A percentile compares a stretch with the other conserved stretches of the same genome.
These are phyloP conservation scores for Chiridota heheva DNA, from an alignment of 35 echinoderm and acorn worm species.

Conservation along the genomic window DNA sequence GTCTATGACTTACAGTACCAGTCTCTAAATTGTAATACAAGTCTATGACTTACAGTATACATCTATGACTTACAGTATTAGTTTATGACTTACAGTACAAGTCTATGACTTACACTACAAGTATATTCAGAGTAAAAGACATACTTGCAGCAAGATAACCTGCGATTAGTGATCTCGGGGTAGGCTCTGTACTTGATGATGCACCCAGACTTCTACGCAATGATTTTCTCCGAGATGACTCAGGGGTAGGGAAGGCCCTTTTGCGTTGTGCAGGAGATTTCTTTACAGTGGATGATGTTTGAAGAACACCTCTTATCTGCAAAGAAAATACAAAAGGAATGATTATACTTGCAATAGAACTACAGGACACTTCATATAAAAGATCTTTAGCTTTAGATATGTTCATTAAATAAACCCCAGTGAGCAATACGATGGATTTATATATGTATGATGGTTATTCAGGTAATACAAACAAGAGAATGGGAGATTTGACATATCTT, in stretches of 20 bases:
- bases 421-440: not conserved
- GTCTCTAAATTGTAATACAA: too few species aligned
- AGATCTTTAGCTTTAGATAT: not conserved
- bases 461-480: too few species aligned
- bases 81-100: too few species aligned
- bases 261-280: slow-evolving; percentile 1
- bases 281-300: slow-evolving; percentile 33
- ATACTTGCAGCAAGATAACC: slow-evolving; percentile 24
- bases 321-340: not conserved
- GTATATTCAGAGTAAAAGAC: not conserved
- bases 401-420: not conserved
- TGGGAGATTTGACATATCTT: too few species aligned
- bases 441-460: too few species aligned
- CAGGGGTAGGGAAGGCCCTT: slow-evolving; percentile 9
- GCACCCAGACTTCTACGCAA: not conserved
- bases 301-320: slow-evolving; percentile 19
- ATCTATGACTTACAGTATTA: too few species aligned
- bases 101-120: not conserved
- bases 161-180: slow-evolving; percentile 32
- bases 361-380: not conserved
- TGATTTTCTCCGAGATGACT: slow-evolving; percentile 1
- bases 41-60: too few species aligned
- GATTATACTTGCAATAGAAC: not conserved
- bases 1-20: too few species aligned
- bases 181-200: slow-evolving; percentile 1